These are phyloP conservation scores for Caenorhabditis sp. DNA, from an alignment of 2,888 invertebrate species.

Conservation along the genomic window DNA sequence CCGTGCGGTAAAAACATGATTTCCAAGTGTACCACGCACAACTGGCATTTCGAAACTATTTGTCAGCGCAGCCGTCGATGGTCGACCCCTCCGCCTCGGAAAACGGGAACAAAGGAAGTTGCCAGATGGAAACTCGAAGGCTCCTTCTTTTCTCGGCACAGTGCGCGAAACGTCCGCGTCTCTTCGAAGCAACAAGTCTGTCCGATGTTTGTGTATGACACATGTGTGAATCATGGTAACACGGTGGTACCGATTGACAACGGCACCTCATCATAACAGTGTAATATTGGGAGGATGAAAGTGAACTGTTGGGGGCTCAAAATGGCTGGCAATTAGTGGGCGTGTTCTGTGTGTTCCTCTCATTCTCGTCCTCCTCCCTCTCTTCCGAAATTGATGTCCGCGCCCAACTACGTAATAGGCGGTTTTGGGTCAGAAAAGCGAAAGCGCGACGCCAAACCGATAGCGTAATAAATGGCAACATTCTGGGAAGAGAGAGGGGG, in stretches of 20 bases:
- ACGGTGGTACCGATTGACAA: constrained; percentile 12
- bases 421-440: constrained; percentile 16
- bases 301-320: background rate
- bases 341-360: constrained; percentile 40
- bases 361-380: too few relatives aligned
- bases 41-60: too few relatives aligned
- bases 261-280: constrained; percentile 28
- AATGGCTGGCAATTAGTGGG: constrained; percentile 43
- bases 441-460: constrained; percentile 20
- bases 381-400: constrained; percentile 10
- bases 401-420: constrained; percentile 17
- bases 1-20: too few relatives aligned
- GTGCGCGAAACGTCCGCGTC: constrained; percentile 45
- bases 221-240: constrained; percentile 41
- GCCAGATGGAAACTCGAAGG: constrained; percentile 16
- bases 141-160: constrained; percentile 16
- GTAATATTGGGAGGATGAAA: background rate
- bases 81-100: background rate
- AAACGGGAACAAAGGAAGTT: constrained; percentile 23
- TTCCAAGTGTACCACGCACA: too few relatives aligned
- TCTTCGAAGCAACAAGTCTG: constrained; percentile 20
- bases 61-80: background rate
- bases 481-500: constrained; percentile 3
- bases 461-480: constrained; percentile 18
- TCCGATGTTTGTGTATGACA: constrained; percentile 53